Conservation (phyloP, 2,797 vertebrate genomes). For the Philypnodon macrostomus region DNA sequence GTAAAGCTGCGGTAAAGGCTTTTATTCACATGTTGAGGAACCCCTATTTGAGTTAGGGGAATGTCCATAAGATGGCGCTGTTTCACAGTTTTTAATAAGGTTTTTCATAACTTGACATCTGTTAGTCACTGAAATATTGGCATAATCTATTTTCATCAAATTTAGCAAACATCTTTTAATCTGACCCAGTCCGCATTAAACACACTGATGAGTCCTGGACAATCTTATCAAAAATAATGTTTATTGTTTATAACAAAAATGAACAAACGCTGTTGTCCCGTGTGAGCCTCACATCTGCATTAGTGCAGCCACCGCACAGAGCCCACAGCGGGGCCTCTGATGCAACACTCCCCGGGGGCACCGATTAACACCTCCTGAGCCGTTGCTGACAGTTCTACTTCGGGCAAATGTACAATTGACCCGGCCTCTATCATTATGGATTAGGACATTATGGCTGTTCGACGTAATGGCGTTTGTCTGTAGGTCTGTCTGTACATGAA, state of each 20-base stretch:
- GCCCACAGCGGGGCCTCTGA: slow-evolving; percentile 42
- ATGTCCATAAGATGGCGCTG: slow-evolving; percentile 37
- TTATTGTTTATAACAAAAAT: slow-evolving; percentile 4
- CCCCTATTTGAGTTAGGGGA: slow-evolving; percentile 10
- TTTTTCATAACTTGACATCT: background rate
- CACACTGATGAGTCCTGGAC: too few species aligned
- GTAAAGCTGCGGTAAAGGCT: too few species aligned
- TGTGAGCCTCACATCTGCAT: slow-evolving; percentile 63
- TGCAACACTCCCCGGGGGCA: slow-evolving; percentile 47
- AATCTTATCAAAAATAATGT: too few species aligned
- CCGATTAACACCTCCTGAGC: slow-evolving; percentile 34
- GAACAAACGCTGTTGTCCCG: slow-evolving; percentile 48
- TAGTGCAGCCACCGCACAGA: slow-evolving; percentile 53
- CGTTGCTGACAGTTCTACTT: slow-evolving; percentile 24
- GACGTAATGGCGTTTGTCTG: too few species aligned
- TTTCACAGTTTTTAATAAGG: slow-evolving; percentile 18
- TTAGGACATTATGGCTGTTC: slow-evolving; percentile 11
- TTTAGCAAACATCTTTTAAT: too few species aligned
- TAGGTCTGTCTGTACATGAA: slow-evolving; percentile 19
- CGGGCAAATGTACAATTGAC: slow-evolving; percentile 20
- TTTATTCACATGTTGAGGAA: background rate
- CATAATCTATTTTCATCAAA: too few species aligned
- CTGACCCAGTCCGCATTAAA: too few species aligned
- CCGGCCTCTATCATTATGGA: slow-evolving; percentile 17
- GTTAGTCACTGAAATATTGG: too few species aligned